Conservation (phyloP, 2,888 invertebrate species). For the Augiades crinisus region DNA sequence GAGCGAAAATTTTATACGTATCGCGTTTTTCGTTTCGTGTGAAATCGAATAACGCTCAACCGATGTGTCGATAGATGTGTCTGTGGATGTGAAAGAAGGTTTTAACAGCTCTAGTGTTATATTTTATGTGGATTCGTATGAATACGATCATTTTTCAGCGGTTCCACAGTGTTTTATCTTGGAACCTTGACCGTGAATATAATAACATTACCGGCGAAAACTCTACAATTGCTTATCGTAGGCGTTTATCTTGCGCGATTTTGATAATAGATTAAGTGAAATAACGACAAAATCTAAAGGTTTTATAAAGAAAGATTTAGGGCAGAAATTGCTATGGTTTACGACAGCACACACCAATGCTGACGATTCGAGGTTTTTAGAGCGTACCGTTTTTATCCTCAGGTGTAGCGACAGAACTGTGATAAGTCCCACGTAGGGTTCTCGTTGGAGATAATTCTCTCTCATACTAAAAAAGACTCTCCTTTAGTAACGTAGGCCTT, state of each 20-base stretch:
- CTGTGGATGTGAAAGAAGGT: conserved; percentile 24
- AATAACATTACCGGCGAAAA: conserved; percentile 4
- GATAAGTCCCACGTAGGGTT: too few species aligned
- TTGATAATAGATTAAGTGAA: neutral
- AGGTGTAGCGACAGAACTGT: too few species aligned
- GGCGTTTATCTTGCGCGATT: neutral
- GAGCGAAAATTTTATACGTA: conserved; percentile 42
- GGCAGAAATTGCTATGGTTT: too few species aligned
- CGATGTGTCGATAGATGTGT: conserved; percentile 51
- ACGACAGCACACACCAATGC: too few species aligned
- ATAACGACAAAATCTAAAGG: too few species aligned
- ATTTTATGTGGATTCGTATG: neutral
- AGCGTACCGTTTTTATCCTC: too few species aligned
- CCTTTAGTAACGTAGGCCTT: conserved; percentile 11
- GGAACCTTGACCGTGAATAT: conserved; percentile 12
- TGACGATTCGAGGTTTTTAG: too few species aligned
- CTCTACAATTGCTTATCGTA: neutral
- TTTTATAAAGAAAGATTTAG: too few species aligned
- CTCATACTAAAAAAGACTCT: neutral
- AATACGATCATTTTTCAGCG: neutral
- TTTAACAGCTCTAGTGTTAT: neutral
- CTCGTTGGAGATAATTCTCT: too few species aligned
- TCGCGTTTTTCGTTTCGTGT: too few species aligned
- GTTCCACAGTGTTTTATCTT: neutral
- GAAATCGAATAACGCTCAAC: neutral